Evolutionary conservation across 2,888 invertebrate species (phyloP), one percentile per base, ranked within the genome.

Genomic region (Xestia sexstrigata): DNA sequence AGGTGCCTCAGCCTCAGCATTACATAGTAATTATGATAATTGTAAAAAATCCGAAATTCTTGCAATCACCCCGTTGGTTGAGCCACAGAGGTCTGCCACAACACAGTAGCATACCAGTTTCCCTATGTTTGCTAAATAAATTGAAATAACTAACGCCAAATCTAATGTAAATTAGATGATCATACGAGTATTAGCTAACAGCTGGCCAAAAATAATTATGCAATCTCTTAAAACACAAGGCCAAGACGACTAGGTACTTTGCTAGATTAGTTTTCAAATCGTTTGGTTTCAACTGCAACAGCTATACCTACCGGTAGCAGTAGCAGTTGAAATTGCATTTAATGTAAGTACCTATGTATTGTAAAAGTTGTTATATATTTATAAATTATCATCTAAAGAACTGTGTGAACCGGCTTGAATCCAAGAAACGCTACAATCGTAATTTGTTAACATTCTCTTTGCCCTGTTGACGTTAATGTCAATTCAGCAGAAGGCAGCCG

Each of bases 371-470:
- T 74, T 63, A 20, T 39, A 35, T 30, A 20, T n/a, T 20, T 2
- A 39, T 49, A n/a, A n/a, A n/a, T n/a, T n/a, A 70, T 45, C 39
- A 49, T 6, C 26, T 45, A 58, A 2, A 35, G 20, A 78, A 39
- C 13, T 70, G 55, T 55, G 45, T 30, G 17, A 42, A 55, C 55
- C 69, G 47, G 11, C 26, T 66, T n/a, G n/a, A 81, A 70, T 83
- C 70, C 66, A 83, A 85, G 76, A 89, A 85, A 71, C 62, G 77
- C 70, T 72, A n/a, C n/a, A n/a, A n/a, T n/a, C n/a, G n/a, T n/a
- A 72, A 70, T 83, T 87, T 92, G 89, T 93, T 92, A 91, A 91
- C 87, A 85, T 90, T 91, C 84, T 88, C 87, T 82, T 88, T 88
- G 84, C 82, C 76, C 63, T 76, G 82, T 79, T 91, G 91, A 91